Percentiles rank a stretch among this genome's conserved stretches.
Evolutionary conservation across 1,140 invertebrate genomes (phyloP).

Genomic region (Venturia canescens): DNA sequence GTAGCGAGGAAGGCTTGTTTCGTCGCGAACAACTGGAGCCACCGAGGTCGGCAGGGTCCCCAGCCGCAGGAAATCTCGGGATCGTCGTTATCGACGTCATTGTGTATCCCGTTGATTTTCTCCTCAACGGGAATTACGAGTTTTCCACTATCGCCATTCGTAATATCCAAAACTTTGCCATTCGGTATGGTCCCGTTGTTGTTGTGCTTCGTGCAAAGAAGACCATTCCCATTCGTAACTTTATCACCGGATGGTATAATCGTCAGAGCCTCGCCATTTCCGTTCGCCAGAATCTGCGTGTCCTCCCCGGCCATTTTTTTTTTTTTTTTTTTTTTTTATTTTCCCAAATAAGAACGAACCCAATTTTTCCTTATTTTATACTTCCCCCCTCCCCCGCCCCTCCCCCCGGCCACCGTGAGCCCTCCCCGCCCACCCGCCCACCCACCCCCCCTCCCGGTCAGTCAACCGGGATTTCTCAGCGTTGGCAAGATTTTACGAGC

Average conservation of each 20-base stretch:
- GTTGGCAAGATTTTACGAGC: too few species aligned
- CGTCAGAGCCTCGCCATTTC: conserved; percentile 65
- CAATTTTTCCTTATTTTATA: background rate
- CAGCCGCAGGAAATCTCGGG: conserved; percentile 82
- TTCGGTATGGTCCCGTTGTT: conserved; percentile 72
- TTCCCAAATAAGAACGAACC: too few species aligned
- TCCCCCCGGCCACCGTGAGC: too few species aligned
- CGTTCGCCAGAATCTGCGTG: conserved; percentile 67
- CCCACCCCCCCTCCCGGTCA: too few species aligned
- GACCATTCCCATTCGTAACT: conserved; percentile 67
- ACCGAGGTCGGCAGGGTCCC: conserved; percentile 82
- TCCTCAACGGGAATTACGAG: conserved; percentile 60
- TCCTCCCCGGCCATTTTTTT: conserved; percentile 70
- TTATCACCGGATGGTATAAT: conserved; percentile 68
- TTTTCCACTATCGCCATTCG: conserved; percentile 65
- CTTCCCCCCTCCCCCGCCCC: too few species aligned
- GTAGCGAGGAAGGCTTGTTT: conserved; percentile 92
- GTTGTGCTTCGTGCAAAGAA: conserved; percentile 65
- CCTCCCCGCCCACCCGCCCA: too few species aligned
- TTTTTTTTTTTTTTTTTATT: conserved; percentile 3
- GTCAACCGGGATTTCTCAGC: too few species aligned
- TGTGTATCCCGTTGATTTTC: conserved; percentile 67
- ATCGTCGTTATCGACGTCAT: conserved; percentile 69
- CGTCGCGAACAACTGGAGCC: conserved; percentile 88
- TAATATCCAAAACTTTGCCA: conserved; percentile 67